phyloP scores from a whole-genome alignment of 2,888 invertebrate species.

The Mesochorus sp. region DNA sequence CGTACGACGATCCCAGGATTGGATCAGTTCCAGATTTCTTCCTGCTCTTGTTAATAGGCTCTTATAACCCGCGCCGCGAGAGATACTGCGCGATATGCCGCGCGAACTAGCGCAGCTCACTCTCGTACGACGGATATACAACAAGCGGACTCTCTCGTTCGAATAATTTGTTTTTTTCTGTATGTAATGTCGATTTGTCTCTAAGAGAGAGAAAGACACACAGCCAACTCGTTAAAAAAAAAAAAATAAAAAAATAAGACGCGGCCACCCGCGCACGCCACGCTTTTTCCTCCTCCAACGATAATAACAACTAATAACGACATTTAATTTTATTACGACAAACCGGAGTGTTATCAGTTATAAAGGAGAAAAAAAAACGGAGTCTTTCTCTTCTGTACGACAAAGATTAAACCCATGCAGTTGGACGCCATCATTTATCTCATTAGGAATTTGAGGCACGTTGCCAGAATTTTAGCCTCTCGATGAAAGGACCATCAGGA shows the following conservation, averaged over 20 bases:
- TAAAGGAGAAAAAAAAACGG: neutral
- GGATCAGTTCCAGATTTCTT: slow-evolving; percentile 59
- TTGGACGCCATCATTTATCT: neutral
- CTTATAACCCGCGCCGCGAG: slow-evolving; percentile 11
- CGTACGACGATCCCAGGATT: slow-evolving; percentile 42
- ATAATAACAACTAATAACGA: too few species aligned
- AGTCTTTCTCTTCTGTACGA: too few species aligned
- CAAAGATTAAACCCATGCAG: neutral
- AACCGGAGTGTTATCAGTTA: slow-evolving; percentile 29
- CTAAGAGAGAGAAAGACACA: neutral
- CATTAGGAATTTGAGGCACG: slow-evolving; percentile 18
- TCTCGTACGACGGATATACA: too few species aligned
- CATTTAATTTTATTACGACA: slow-evolving; percentile 38
- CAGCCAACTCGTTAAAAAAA: too few species aligned
- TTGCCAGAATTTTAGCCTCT: slow-evolving; percentile 28
- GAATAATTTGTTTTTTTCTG: neutral
- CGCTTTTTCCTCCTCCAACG: neutral
- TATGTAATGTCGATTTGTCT: neutral
- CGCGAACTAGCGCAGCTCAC: neutral
- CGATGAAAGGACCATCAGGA: neutral
- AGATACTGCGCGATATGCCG: too few species aligned
- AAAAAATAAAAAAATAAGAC: too few species aligned
- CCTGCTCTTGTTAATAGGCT: slow-evolving; percentile 30
- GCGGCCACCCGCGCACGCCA: slow-evolving; percentile 11
- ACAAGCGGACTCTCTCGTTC: neutral